Evolutionary conservation across 2,797 vertebrate genomes (phyloP), one percentile per base, ranked within the genome.

Genomic region (Tadarida brasiliensis): DNA sequence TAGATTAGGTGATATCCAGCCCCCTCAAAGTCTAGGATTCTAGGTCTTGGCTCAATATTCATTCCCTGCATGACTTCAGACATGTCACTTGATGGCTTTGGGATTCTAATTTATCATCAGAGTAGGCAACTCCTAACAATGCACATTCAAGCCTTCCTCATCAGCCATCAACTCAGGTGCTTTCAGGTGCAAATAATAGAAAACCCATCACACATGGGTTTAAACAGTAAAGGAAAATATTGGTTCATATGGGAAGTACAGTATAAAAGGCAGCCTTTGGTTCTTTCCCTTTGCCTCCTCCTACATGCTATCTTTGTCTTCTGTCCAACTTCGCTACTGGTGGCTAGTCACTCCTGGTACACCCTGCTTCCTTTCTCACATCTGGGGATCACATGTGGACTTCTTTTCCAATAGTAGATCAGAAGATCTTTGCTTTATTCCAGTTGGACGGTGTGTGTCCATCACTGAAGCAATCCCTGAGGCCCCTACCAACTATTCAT

Each of bases 41-140:
- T 56, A 35, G n/a, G 26, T n/a, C 47, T 70, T 57, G 26, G 15
- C 28, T 88, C 51, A 24, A 35, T 22, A n/a, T 9, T 35, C 33
- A 67, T 76, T 85, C n/a, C n/a, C 49, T 57, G 12, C 11, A 14
- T 65, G n/a, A 68, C 51, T 54, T 70, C 30, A 63, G 24, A 20
- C 33, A 5, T 56, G 35, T 59, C 54, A 47, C 39, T 78, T 74
- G 73, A 33, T 95, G 44, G 51, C 22, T 92, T 15, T 47, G 10
- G 51, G 30, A 33, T 86, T 94, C 28, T 47, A 2, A 92, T 77
- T 94, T 90, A 28, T 92, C 63, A 67, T 90, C 44, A 85, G 83
- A 77, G 35, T 78, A 57, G 44, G 22, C 33, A 80, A 19, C 15
- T 63, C 30, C 20, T 73, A 22, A 24, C 30, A 89, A 5, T 85